A percentile compares a stretch with the other conserved stretches of the same genome.
These are phyloP conservation scores for Paradoxurus hermaphroditus DNA, from an alignment of 2,113 vertebrate species.

Conservation along the genomic window DNA sequence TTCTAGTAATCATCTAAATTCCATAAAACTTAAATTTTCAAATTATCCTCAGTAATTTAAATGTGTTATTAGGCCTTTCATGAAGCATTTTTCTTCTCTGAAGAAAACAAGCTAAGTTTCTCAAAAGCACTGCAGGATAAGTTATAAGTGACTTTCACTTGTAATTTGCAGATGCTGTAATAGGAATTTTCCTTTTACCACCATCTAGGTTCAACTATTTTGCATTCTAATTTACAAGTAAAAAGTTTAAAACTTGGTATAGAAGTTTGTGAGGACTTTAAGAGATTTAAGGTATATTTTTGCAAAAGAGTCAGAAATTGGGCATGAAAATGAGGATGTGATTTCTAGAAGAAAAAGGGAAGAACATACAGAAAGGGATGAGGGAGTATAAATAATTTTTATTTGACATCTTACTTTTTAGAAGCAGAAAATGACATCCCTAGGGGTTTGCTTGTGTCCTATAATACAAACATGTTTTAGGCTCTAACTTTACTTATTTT, in stretches of 20 bases:
- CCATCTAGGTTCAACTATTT: constrained; percentile 58
- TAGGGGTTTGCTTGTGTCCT: not conserved
- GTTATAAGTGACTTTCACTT: constrained; percentile 74
- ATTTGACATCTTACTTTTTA: not conserved
- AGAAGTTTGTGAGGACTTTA: constrained; percentile 2
- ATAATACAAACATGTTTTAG: not conserved
- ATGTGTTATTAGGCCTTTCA: constrained; percentile 75
- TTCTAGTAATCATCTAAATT: constrained; percentile 78
- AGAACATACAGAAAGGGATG: not conserved
- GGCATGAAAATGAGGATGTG: not conserved
- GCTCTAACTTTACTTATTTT: not conserved
- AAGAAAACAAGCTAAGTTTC: constrained; percentile 75
- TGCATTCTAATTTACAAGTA: constrained; percentile 68
- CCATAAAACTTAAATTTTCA: constrained; percentile 79
- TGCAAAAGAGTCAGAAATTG: constrained; percentile 27
- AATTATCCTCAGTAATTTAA: constrained; percentile 77
- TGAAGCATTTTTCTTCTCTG: constrained; percentile 76
- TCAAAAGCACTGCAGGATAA: constrained; percentile 70
- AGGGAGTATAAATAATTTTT: not conserved
- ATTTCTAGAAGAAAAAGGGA: not conserved
- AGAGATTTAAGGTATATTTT: constrained; percentile 44
- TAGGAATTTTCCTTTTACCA: constrained; percentile 72
- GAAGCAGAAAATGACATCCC: not conserved
- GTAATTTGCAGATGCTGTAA: constrained; percentile 56
- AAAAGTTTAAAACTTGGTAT: constrained; percentile 59